Evolutionary conservation across 2,113 vertebrate genomes (phyloP), one percentile per base, ranked within the genome.

Genomic region (Micromys minutus): DNA sequence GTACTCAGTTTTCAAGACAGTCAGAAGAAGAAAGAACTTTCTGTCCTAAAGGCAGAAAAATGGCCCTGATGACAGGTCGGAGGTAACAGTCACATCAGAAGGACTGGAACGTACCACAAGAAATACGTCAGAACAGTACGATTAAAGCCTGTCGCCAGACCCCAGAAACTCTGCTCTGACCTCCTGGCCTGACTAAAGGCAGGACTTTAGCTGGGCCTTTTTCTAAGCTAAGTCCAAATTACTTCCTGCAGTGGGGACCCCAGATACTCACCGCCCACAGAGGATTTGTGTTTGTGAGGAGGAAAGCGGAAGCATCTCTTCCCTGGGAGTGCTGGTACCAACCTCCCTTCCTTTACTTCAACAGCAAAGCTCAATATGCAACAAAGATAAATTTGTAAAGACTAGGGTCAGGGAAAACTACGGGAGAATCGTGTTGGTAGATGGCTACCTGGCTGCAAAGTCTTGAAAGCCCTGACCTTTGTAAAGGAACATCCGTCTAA

Each of bases 1-100:
- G 61, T 94, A 24, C 52, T 97, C 72, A 26, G n/a, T 93, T 86
- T 94, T 86, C 80, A 76, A 92, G 67, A 36, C 2, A 85, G 59
- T 75, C 22, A 15, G 69, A 52, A 15, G 31, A 31, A 52, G 34
- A 87, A 85, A 83, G 45, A 52, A 59, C 52, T 72, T 84, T 86
- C 16, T 67, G 39, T 84, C 72, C 36, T 87, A 34, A 81, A 96
- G 34, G 19, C 13, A 89, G 24, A 94, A 59, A 16, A 93, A 45
- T 81, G 57, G 0, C 1, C 79, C 59, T 69, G 63, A 34, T 47
- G 47, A 50, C 80, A 88, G 22, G 45, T 22, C 81, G 61, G 79
- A 89, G 50, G 85, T 36, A 59, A 84, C 61, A 77, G 76, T 59
- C 63, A 75, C 34, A 45, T 31, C n/a, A 87, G 1, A 83, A 47